phyloP scores from a whole-genome alignment of 2,888 invertebrate species.

The Emmelina monodactyla region DNA sequence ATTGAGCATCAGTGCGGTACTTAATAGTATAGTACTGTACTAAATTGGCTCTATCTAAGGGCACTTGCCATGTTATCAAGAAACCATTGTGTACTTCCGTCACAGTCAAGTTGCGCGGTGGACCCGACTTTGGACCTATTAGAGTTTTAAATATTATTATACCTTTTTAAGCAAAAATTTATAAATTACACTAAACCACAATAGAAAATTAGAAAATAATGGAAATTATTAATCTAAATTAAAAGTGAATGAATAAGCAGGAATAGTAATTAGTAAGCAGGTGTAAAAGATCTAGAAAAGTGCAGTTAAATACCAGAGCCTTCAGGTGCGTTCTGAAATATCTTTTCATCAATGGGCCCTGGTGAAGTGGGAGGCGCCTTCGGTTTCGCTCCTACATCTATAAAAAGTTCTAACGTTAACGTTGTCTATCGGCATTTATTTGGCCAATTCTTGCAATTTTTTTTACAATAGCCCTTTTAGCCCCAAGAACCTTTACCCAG shows the following conservation, averaged over 20 bases:
- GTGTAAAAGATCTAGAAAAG: slow-evolving; percentile 11
- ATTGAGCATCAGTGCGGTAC: slow-evolving; percentile 88
- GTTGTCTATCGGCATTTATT: not conserved
- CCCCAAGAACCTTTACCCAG: not conserved
- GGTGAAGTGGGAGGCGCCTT: slow-evolving; percentile 64
- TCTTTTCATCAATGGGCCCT: slow-evolving; percentile 69
- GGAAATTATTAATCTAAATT: not conserved
- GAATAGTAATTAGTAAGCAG: slow-evolving; percentile 14
- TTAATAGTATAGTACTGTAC: slow-evolving; percentile 92
- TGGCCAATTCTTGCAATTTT: not conserved
- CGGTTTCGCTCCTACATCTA: slow-evolving; percentile 67
- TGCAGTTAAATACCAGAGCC: slow-evolving; percentile 67
- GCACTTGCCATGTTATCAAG: slow-evolving; percentile 89
- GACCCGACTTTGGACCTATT: slow-evolving; percentile 91
- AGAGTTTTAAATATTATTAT: slow-evolving; percentile 8
- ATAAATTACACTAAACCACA: too few relatives aligned
- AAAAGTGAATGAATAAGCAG: not conserved
- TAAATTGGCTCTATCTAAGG: slow-evolving; percentile 79
- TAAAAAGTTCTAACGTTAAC: slow-evolving; percentile 60
- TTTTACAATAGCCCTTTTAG: not conserved
- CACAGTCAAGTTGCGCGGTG: slow-evolving; percentile 89
- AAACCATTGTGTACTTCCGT: slow-evolving; percentile 90
- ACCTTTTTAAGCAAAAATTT: slow-evolving; percentile 7
- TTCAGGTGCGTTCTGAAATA: slow-evolving; percentile 73
- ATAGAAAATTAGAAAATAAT: not conserved